A percentile compares a stretch with the other conserved stretches of the same genome.
Conservation (phyloP, 2,888 invertebrate species). For the Tetramorium bicarinatum region DNA sequence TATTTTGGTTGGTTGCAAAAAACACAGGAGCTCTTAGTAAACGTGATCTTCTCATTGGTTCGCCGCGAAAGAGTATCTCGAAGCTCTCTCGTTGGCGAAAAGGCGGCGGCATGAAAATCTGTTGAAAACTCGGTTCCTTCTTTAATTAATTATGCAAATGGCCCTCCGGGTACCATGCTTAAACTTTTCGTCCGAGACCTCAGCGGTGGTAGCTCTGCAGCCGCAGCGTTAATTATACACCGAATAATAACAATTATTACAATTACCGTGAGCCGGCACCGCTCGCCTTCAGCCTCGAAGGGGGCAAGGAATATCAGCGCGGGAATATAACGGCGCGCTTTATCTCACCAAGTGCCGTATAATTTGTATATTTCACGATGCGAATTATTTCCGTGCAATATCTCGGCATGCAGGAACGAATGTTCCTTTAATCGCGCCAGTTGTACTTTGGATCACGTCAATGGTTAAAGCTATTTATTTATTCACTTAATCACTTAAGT, state of each 20-base stretch:
- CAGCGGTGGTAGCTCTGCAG: conserved; percentile 74
- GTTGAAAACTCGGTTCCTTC: conserved; percentile 84
- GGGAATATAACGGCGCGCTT: conserved; percentile 50
- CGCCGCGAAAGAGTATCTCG: conserved; percentile 57
- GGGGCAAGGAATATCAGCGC: conserved; percentile 60
- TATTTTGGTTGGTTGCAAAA: neutral
- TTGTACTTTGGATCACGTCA: conserved; percentile 29
- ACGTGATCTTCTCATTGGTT: conserved; percentile 52
- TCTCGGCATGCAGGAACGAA: conserved; percentile 35
- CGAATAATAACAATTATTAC: conserved; percentile 85
- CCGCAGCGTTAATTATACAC: conserved; percentile 84
- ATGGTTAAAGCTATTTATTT: conserved; percentile 33
- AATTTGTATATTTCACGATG: conserved; percentile 62
- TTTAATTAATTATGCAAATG: conserved; percentile 85
- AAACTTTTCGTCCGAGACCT: conserved; percentile 83
- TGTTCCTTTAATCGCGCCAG: conserved; percentile 48
- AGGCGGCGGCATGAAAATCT: conserved; percentile 80
- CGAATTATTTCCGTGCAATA: conserved; percentile 63
- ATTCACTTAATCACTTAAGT: conserved; percentile 27
- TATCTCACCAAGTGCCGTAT: conserved; percentile 50
- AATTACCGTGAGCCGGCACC: conserved; percentile 79
- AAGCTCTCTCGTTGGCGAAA: conserved; percentile 65
- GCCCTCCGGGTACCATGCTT: conserved; percentile 82
- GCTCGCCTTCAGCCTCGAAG: conserved; percentile 56
- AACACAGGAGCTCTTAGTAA: conserved; percentile 37